Evolutionary conservation across 2,797 vertebrate species (phyloP), one percentile per base, ranked within the genome.

Genomic region (Sebastes elongatus): DNA sequence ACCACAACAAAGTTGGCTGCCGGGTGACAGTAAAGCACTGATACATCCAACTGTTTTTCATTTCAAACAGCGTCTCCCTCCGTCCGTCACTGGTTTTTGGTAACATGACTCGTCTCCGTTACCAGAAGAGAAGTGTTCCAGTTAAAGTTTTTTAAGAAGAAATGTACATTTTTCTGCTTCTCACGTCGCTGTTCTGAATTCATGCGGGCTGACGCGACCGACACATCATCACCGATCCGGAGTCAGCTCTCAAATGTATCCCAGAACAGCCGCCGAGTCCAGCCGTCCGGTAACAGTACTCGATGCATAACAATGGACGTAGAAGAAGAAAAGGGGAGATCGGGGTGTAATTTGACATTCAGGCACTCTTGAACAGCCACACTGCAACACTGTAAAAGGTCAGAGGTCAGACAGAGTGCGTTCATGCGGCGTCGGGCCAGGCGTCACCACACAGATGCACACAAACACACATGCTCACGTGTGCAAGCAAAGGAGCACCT

Each of bases 291-390:
- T 76, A 76, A 86, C 78, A 74, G 81, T 75, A 81, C 88, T 86
- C 35, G 18, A 88, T 80, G 84, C 76, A 64, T 76, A 81, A 81
- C 77, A 74, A 23, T 73, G 77, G 56, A 60, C 35, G 28, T 53
- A 30, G 57, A 18, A 18, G 57, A 28, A 70, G 55, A 61, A n/a
- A 35, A 69, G 59, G 32, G 78, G 70, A 49, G 56, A 56, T 9
- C 55, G 14, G 62, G 73, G 63, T 16, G 38, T 81, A 71, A 28
- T 76, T 60, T 81, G 70, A 93, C 91, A 94, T 94, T 94, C 92
- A 91, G 93, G 90, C 91, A 90, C 90, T 89, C 88, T 76, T 75
- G 57, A 87, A 82, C 76, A 83, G 91, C 88, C 80, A 88, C 85
- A 59, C 89, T 86, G 88, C 83, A 91, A 92, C 87, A 88, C 92